Conservation (phyloP, 1,140 invertebrate species). For the Metaphire vulgaris region DNA sequence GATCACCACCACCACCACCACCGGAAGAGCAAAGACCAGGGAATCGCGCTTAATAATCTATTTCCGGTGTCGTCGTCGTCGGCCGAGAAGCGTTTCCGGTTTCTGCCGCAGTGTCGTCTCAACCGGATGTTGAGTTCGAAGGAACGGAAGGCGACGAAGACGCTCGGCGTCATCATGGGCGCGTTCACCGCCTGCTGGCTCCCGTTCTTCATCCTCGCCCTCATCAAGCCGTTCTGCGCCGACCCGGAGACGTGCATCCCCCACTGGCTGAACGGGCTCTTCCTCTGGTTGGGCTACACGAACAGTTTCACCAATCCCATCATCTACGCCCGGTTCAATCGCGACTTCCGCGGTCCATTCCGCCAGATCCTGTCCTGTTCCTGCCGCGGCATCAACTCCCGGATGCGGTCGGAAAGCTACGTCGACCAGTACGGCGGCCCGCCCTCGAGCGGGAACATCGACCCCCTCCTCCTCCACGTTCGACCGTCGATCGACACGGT, state of each 20-base stretch:
- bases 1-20: no score
- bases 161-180: conserved; percentile 57
- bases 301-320: conserved; percentile 96
- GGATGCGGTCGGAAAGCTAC: conserved; percentile 18
- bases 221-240: conserved; percentile 56
- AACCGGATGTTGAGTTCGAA: conserved; percentile 4
- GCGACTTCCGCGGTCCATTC: conserved; percentile 89
- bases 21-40: not conserved
- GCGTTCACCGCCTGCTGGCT: conserved; percentile 59
- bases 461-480: not conserved
- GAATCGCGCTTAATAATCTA: not conserved
- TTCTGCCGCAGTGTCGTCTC: not conserved
- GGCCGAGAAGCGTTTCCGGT: not conserved
- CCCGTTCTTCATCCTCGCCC: conserved; percentile 59
- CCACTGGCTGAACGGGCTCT: conserved; percentile 18
- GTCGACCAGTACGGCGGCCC: conserved; percentile 12
- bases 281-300: conserved; percentile 80
- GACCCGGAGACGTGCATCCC: conserved; percentile 41
- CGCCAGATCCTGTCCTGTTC: conserved; percentile 30
- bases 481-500: not conserved
- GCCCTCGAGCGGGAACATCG: not conserved
- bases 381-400: conserved; percentile 35
- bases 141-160: conserved; percentile 15
- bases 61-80: no score
- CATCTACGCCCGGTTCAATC: conserved; percentile 92